Evolutionary conservation across 2,113 vertebrate genomes (phyloP), one percentile per base, ranked within the genome.

Genomic region (Gopherus evgoodei): DNA sequence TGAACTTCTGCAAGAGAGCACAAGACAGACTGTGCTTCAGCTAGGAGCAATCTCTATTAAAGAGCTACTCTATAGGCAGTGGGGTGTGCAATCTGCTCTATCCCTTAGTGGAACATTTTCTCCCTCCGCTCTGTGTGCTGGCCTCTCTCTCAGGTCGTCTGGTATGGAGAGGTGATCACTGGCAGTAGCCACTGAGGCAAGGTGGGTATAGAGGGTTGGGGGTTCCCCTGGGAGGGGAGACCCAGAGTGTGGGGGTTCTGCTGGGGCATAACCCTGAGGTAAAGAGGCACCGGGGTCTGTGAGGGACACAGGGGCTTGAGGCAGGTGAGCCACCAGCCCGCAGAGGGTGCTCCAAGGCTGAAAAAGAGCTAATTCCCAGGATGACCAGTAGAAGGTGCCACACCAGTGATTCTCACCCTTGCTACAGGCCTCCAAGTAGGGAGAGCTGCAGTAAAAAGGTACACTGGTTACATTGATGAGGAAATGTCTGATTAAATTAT

Each of bases 21-120:
- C 31, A 59, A 31, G 57, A 29, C 27, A 59, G 54, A 65, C 65
- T 90, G 83, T 62, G 97, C 96, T 93, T 97, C 96, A 86, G 96
- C 93, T 72, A 90, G 89, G 91, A 92, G 95, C 96, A 96, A 93
- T 95, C 84, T 93, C 83, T 75, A 6, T 50, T 75, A 95, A 54
- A 78, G 82, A 94, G 56, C 65, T 69, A 69, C 19, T 62, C 35
- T 17, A 69, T 8, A 11, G 17, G 65, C 65, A 84, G 0, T 0
- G 29, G 11, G 84, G 93, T 80, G 88, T 89, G 91, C 0, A 2
- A 90, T 92, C 92, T 88, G 65, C 85, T 90, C 22, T 54, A 54
- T 50, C 88, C 62, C 93, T 97, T 95, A 95, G 81, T 89, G 96
- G 21, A 95, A 97, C 49, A 95, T 96, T 92, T 79, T 78, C 90